phyloP scores from a whole-genome alignment of 2,888 invertebrate species.

The Cristatella mucedo region DNA sequence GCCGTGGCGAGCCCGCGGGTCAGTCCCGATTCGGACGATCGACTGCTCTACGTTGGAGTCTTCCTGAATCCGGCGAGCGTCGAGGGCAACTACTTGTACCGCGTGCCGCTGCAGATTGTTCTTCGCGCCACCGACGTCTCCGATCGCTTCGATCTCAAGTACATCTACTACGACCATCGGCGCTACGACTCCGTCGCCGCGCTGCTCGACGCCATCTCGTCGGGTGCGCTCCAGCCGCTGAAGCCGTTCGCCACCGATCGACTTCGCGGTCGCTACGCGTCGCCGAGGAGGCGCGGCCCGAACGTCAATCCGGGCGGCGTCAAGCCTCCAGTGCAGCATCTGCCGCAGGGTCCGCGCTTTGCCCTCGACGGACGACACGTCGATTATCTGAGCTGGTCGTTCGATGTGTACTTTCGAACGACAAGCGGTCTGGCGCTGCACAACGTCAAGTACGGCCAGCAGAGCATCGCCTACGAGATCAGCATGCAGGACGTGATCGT shows the following conservation, averaged over 20 bases:
- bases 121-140: background rate
- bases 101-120: background rate
- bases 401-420: slow-evolving; percentile 1
- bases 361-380: background rate
- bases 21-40: background rate
- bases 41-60: background rate
- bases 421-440: background rate
- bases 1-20: background rate
- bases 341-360: background rate
- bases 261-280: too few species aligned
- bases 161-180: background rate
- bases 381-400: slow-evolving; percentile 1
- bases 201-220: background rate
- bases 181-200: background rate
- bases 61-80: background rate
- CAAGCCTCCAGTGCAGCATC: background rate
- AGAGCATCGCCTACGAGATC: slow-evolving; percentile 24
- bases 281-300: too few species aligned
- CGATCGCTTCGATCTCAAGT: background rate
- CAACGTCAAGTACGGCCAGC: background rate
- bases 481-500: slow-evolving; percentile 24
- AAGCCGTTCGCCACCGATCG: too few species aligned
- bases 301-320: too few species aligned
- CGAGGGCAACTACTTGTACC: slow-evolving; percentile 2
- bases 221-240: too few species aligned